Percentiles rank a stretch among this genome's conserved stretches.
These are phyloP conservation scores for Cosmopolites sordidus DNA, from an alignment of 2,888 invertebrate genomes.

Conservation along the genomic window DNA sequence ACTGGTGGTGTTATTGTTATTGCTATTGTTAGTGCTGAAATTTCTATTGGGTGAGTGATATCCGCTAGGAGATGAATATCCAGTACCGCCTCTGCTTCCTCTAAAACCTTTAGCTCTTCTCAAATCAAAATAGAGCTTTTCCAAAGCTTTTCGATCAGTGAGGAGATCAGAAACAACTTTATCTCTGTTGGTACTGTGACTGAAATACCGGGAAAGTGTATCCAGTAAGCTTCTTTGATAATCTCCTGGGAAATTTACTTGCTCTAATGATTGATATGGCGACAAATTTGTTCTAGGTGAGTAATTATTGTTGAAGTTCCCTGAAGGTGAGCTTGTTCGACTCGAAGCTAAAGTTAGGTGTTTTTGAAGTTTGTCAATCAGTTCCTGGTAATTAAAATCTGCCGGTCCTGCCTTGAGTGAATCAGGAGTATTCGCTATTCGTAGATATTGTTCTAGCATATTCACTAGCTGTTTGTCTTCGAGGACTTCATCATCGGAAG, in stretches of 20 bases:
- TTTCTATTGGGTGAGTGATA: constrained; percentile 14
- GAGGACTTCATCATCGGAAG: constrained; percentile 38
- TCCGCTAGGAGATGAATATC: constrained; percentile 35
- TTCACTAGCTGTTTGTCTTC: constrained; percentile 59
- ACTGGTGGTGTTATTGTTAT: background rate
- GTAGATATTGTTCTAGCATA: constrained; percentile 65
- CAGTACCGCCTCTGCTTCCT: constrained; percentile 41
- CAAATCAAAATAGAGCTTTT: constrained; percentile 68
- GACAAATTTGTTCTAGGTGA: constrained; percentile 8
- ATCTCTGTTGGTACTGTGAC: constrained; percentile 61
- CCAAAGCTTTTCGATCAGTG: constrained; percentile 68
- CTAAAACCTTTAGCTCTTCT: constrained; percentile 61
- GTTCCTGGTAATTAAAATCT: constrained; percentile 58
- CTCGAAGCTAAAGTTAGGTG: constrained; percentile 46
- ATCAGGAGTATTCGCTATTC: constrained; percentile 46
- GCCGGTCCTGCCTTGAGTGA: constrained; percentile 23
- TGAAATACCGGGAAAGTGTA: constrained; percentile 64
- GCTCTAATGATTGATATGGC: constrained; percentile 11
- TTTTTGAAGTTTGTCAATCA: constrained; percentile 60
- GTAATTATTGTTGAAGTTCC: constrained; percentile 1
- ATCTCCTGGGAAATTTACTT: constrained; percentile 49
- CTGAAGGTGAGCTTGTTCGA: constrained; percentile 5
- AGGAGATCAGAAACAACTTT: constrained; percentile 68
- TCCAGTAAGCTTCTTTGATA: constrained; percentile 60
- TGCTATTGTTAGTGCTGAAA: constrained; percentile 3